Percentiles rank a stretch among this genome's conserved stretches.
These are phyloP conservation scores for Carpatolechia fugitivella DNA, from an alignment of 2,888 invertebrate species.

Conservation along the genomic window DNA sequence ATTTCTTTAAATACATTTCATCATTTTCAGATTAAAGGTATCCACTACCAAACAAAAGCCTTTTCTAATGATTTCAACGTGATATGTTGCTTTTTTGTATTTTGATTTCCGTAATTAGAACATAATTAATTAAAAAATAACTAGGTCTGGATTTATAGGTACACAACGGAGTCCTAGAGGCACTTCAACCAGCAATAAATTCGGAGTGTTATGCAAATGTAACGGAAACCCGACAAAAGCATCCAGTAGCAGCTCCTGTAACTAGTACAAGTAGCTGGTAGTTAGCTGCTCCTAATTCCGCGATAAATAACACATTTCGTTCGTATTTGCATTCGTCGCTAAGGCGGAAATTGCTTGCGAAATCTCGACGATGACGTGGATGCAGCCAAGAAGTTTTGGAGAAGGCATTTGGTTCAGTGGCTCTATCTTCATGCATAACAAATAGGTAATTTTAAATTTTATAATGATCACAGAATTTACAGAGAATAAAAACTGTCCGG, in stretches of 20 bases:
- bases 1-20: too few species aligned
- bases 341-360: constrained; percentile 70
- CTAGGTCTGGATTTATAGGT: too few species aligned
- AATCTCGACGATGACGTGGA: constrained; percentile 54
- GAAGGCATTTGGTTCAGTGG: not conserved
- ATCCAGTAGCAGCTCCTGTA: constrained; percentile 22
- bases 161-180: not conserved
- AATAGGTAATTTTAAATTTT: too few species aligned
- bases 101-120: too few species aligned
- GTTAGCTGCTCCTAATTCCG: constrained; percentile 46
- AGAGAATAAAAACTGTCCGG: too few species aligned
- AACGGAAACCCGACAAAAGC: constrained; percentile 19
- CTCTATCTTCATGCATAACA: not conserved
- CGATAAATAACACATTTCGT: constrained; percentile 73
- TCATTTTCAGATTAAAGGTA: too few species aligned
- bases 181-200: constrained; percentile 23
- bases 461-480: too few species aligned
- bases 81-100: not conserved
- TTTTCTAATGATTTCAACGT: too few species aligned
- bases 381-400: constrained; percentile 22
- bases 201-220: constrained; percentile 36
- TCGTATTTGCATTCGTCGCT: constrained; percentile 69
- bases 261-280: constrained; percentile 39
- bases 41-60: too few species aligned
- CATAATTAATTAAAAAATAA: too few species aligned